Conservation (phyloP, 2,113 vertebrate species). For the Rallus limicola region DNA sequence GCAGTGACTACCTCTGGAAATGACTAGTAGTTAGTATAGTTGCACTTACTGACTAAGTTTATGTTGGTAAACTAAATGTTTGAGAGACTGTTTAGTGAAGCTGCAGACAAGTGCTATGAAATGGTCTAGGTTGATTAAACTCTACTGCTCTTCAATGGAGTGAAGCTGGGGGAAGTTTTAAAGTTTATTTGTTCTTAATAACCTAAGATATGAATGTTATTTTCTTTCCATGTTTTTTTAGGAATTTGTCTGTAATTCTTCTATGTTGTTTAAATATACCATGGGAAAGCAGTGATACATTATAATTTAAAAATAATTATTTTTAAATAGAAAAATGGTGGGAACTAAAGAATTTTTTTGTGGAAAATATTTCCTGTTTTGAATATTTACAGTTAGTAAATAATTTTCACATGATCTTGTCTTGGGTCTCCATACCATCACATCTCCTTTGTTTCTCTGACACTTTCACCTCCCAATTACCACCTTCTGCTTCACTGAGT, state of each 20-base stretch:
- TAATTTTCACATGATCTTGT: background rate
- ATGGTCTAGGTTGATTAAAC: background rate
- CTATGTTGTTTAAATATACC: background rate
- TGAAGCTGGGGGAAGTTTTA: background rate
- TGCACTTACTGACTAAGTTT: background rate
- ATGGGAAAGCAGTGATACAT: background rate
- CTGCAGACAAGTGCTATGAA: background rate
- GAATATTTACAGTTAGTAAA: background rate
- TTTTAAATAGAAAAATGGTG: background rate
- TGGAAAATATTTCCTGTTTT: background rate
- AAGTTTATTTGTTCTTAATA: background rate
- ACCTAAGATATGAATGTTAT: background rate
- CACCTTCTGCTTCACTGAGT: slow-evolving; percentile 36
- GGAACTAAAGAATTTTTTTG: background rate
- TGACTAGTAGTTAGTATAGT: background rate
- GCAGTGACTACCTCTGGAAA: background rate
- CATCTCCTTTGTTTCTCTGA: slow-evolving; percentile 29
- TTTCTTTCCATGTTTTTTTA: background rate
- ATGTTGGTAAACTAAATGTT: background rate
- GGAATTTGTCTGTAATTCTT: background rate
- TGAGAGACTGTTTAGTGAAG: background rate
- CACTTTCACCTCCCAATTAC: slow-evolving; percentile 39
- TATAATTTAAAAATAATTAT: background rate
- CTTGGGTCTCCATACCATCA: background rate
- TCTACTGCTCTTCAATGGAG: background rate